Evolutionary conservation across 2,888 invertebrate species (phyloP).

Genomic region (Tribolium freemani): DNA sequence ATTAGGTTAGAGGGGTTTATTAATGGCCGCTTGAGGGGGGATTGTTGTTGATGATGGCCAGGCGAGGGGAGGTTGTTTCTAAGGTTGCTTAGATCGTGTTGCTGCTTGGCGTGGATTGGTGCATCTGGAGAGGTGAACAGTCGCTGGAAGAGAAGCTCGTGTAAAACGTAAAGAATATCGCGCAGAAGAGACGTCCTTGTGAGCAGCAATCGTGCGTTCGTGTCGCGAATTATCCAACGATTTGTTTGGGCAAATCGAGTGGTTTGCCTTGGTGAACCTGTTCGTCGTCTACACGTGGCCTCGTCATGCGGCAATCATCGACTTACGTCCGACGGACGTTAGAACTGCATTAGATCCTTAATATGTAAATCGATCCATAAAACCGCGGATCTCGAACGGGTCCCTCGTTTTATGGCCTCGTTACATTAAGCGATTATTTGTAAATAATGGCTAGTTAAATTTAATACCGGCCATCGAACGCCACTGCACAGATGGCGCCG

Average conservation of each 20-base stretch:
- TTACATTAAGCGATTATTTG: constrained; percentile 40
- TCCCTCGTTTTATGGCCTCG: constrained; percentile 30
- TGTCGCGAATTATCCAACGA: constrained; percentile 41
- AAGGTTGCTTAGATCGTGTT: neutral
- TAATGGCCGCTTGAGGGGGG: neutral
- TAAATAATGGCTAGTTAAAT: constrained; percentile 39
- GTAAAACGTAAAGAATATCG: constrained; percentile 10
- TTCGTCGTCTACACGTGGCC: constrained; percentile 43
- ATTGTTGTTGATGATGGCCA: neutral
- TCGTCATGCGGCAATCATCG: constrained; percentile 26
- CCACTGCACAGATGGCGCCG: constrained; percentile 33
- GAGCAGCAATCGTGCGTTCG: constrained; percentile 14
- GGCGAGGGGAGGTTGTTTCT: neutral
- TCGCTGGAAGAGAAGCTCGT: neutral
- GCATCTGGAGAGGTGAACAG: constrained; percentile 23
- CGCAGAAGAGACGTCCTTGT: constrained; percentile 29
- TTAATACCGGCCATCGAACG: constrained; percentile 24
- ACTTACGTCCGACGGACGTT: constrained; percentile 22
- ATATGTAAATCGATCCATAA: constrained; percentile 34
- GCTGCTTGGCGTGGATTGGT: neutral
- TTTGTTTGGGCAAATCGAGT: constrained; percentile 45
- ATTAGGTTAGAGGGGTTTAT: constrained; percentile 15
- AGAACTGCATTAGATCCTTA: constrained; percentile 39
- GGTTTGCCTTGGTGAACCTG: constrained; percentile 47
- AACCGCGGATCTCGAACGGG: constrained; percentile 36